Evolutionary conservation across 2,888 invertebrate species (phyloP).

Genomic region (Eupithecia pulchellata): DNA sequence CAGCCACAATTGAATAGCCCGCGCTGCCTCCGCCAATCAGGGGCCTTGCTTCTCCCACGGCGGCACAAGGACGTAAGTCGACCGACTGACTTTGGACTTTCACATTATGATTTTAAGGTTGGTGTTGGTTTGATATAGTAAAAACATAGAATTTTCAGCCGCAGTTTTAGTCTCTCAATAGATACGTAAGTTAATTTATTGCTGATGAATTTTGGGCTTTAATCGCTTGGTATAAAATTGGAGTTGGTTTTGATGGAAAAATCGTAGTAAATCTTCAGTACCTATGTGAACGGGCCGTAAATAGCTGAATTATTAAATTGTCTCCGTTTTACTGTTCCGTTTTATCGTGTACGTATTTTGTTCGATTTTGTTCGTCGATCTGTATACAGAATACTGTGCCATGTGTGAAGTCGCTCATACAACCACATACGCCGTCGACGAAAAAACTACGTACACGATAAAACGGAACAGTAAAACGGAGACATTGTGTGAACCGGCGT

Average conservation of each 20-base stretch:
- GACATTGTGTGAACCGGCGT: too few relatives aligned
- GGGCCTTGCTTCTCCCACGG: constrained; percentile 62
- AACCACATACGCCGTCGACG: too few relatives aligned
- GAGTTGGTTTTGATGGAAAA: not conserved
- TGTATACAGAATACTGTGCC: too few relatives aligned
- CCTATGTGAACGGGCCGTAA: too few relatives aligned
- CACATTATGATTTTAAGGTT: not conserved
- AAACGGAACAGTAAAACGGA: too few relatives aligned
- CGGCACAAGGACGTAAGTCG: constrained; percentile 69
- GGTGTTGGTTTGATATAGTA: constrained; percentile 4
- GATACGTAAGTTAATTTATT: constrained; percentile 63
- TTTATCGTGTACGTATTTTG: too few relatives aligned
- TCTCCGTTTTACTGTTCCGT: too few relatives aligned
- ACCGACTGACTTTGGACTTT: constrained; percentile 57
- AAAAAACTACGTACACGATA: too few relatives aligned
- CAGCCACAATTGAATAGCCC: constrained; percentile 77
- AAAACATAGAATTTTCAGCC: not conserved
- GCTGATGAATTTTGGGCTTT: constrained; percentile 57
- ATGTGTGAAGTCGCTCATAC: too few relatives aligned
- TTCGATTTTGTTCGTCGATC: too few relatives aligned
- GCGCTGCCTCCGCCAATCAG: constrained; percentile 69
- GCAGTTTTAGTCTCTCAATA: constrained; percentile 13
- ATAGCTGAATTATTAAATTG: too few relatives aligned
- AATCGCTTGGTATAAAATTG: not conserved
- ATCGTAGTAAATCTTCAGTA: not conserved